phyloP scores from a whole-genome alignment of 2,113 vertebrate species.

The Amazona vittata region DNA sequence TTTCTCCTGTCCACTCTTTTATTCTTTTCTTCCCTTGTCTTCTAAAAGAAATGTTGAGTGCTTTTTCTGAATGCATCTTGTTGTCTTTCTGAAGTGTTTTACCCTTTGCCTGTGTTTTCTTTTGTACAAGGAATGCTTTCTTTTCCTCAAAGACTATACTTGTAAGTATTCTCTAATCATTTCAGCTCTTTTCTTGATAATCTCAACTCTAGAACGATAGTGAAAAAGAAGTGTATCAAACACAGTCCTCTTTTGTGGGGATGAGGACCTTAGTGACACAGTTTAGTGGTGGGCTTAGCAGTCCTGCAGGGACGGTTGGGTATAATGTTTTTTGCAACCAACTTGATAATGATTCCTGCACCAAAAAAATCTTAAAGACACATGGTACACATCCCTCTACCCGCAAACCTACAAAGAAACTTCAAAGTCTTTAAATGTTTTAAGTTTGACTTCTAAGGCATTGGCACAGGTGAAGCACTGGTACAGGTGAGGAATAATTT shows the following conservation, averaged over 20 bases:
- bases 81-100: background rate
- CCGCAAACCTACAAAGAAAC: background rate
- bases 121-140: background rate
- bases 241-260: background rate
- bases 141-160: background rate
- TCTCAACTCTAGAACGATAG: background rate
- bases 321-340: background rate
- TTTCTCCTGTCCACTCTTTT: background rate
- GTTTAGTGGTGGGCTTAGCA: background rate
- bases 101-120: rapidly evolving
- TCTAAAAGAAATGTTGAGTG: background rate
- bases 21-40: background rate
- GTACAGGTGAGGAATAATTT: background rate
- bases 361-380: background rate
- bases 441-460: background rate
- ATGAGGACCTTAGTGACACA: background rate
- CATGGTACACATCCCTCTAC: background rate
- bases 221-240: background rate
- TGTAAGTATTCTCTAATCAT: background rate
- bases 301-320: background rate
- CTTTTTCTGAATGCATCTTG: background rate
- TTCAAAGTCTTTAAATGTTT: background rate
- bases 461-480: background rate
- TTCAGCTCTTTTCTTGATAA: background rate
- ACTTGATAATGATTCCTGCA: background rate